Evolutionary conservation across 2,888 invertebrate genomes (phyloP).

Genomic region (Ochlodes sylvanus): DNA sequence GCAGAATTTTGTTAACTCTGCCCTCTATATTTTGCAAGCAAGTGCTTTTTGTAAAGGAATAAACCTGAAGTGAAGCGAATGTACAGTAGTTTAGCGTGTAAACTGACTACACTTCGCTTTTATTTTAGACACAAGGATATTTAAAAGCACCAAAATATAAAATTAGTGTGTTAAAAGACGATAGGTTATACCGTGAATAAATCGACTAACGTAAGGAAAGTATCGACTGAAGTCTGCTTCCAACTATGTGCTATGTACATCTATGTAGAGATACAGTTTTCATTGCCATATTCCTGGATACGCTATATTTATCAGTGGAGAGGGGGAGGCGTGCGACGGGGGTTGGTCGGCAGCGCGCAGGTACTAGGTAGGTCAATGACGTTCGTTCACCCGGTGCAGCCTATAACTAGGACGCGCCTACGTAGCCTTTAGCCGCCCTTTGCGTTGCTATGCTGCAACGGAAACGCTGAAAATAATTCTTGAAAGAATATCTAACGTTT

Average conservation of each 20-base stretch:
- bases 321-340: conserved; percentile 40
- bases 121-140: no score
- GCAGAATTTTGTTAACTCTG: no score
- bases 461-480: conserved; percentile 30
- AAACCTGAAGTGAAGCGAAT: no score
- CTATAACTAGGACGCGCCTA: conserved; percentile 71
- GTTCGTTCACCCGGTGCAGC: conserved; percentile 75
- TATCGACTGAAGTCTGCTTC: conserved; percentile 21
- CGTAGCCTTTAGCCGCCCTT: conserved; percentile 50
- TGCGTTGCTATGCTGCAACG: conserved; percentile 41
- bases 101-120: no score
- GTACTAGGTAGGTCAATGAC: conserved; percentile 77
- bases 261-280: conserved; percentile 49
- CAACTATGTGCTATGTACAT: conserved; percentile 8
- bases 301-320: conserved; percentile 69
- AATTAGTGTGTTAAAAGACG: not conserved
- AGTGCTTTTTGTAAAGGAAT: no score
- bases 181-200: conserved; percentile 1
- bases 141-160: no score
- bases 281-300: conserved; percentile 74
- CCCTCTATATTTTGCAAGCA: no score
- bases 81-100: no score
- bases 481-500: not conserved
- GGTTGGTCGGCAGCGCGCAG: conserved; percentile 56
- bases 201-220: no score